Evolutionary conservation across 2,113 vertebrate genomes (phyloP).

Genomic region (Anoura caudifer): DNA sequence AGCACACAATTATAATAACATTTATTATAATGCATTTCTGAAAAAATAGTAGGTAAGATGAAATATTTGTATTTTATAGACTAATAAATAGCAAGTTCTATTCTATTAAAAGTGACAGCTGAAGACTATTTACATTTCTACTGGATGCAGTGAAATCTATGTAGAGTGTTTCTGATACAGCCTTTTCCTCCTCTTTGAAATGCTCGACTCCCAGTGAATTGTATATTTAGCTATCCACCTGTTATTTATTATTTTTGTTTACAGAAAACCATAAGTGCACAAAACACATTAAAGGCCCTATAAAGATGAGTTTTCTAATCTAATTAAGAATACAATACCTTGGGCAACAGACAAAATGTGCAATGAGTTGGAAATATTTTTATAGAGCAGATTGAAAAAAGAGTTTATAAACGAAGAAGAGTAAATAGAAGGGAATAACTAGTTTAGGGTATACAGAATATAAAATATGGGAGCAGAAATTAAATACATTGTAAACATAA

Average conservation of each 20-base stretch:
- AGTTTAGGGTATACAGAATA: background rate
- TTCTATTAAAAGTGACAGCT: slow-evolving; percentile 47
- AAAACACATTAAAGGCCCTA: slow-evolving; percentile 66
- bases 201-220: slow-evolving; percentile 62
- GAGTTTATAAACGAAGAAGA: background rate
- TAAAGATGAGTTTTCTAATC: slow-evolving; percentile 57
- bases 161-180: slow-evolving; percentile 76
- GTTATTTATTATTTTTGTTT: slow-evolving; percentile 78
- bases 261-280: slow-evolving; percentile 65
- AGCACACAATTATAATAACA: background rate
- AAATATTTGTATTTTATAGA: slow-evolving; percentile 40
- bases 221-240: slow-evolving; percentile 72
- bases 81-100: slow-evolving; percentile 29
- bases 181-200: slow-evolving; percentile 76
- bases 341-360: slow-evolving; percentile 35
- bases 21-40: background rate
- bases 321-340: slow-evolving; percentile 62
- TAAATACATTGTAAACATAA: slow-evolving; percentile 28
- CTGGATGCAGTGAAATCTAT: slow-evolving; percentile 27
- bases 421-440: background rate
- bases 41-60: background rate
- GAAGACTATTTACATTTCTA: slow-evolving; percentile 68
- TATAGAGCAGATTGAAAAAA: slow-evolving; percentile 33
- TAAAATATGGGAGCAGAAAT: background rate
- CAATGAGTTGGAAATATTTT: slow-evolving; percentile 48